Conservation (phyloP, 1,140 invertebrate species). For the Meloidogyne hapla region DNA sequence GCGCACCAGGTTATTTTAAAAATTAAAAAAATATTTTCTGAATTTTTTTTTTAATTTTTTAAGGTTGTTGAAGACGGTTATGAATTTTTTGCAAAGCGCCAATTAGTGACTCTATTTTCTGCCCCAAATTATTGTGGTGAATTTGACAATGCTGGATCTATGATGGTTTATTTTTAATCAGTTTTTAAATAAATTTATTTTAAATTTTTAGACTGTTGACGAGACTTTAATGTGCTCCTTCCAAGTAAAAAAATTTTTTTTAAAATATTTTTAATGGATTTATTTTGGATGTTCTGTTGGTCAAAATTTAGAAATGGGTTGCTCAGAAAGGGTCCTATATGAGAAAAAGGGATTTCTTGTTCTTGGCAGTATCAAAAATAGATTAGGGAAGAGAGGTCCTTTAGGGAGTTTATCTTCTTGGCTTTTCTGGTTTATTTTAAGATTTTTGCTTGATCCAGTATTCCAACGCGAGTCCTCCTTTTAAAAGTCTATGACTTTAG, state of each 20-base stretch:
- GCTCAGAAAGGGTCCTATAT: too few relatives aligned
- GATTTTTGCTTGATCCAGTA: too few relatives aligned
- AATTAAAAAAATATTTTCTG: neutral
- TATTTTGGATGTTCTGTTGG: slow-evolving; percentile 32
- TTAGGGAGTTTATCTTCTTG: too few relatives aligned
- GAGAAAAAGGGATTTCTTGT: too few relatives aligned
- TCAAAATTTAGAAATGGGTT: too few relatives aligned
- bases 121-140: slow-evolving; percentile 98
- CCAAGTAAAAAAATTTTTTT: slow-evolving; percentile 52
- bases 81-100: slow-evolving; percentile 96
- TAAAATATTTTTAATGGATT: too few relatives aligned
- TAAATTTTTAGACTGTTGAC: slow-evolving; percentile 89
- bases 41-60: slow-evolving; percentile 29
- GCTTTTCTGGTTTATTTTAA: too few relatives aligned
- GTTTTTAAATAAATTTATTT: neutral
- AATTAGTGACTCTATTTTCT: slow-evolving; percentile 90
- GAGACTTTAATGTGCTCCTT: slow-evolving; percentile 99
- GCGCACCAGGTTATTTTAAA: slow-evolving; percentile 65
- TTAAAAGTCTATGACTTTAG: too few relatives aligned
- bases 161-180: slow-evolving; percentile 33
- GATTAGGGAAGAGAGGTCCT: too few relatives aligned
- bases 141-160: slow-evolving; percentile 91
- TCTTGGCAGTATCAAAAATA: too few relatives aligned
- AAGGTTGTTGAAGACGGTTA: slow-evolving; percentile 94
- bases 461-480: too few relatives aligned